phyloP scores from a whole-genome alignment of 2,888 invertebrate genomes.

The Oxystoma pomonae region DNA sequence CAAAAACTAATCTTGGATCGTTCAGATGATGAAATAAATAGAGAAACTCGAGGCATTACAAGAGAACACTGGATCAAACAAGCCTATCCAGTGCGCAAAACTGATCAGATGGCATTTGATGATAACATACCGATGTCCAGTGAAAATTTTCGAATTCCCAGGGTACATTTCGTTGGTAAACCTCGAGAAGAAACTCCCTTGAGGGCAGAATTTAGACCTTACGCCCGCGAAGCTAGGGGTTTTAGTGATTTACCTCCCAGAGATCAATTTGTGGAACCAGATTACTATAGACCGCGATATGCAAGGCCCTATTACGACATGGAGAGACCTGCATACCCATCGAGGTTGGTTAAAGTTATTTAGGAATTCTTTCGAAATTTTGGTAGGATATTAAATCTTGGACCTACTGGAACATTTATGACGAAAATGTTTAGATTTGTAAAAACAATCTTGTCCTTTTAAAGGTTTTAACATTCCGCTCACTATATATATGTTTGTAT shows the following conservation, averaged over 20 bases:
- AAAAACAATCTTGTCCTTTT: too few species aligned
- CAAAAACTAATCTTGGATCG: constrained; percentile 31
- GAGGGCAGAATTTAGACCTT: background rate
- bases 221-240: background rate
- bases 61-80: constrained; percentile 62
- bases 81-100: constrained; percentile 48
- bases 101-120: constrained; percentile 33
- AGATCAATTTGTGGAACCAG: constrained; percentile 26
- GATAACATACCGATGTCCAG: constrained; percentile 53
- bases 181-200: background rate
- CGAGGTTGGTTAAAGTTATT: constrained; percentile 5
- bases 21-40: constrained; percentile 33
- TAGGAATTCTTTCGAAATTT: background rate
- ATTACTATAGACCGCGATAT: constrained; percentile 26
- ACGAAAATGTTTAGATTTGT: background rate
- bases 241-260: constrained; percentile 9
- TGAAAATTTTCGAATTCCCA: constrained; percentile 58
- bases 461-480: too few species aligned
- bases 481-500: background rate
- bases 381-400: background rate
- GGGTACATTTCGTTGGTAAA: constrained; percentile 63
- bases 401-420: background rate
- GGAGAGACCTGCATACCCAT: background rate
- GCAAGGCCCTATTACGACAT: constrained; percentile 20
- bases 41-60: constrained; percentile 55